Evolutionary conservation across 2,113 vertebrate genomes (phyloP).

Genomic region (Butorides virescens): DNA sequence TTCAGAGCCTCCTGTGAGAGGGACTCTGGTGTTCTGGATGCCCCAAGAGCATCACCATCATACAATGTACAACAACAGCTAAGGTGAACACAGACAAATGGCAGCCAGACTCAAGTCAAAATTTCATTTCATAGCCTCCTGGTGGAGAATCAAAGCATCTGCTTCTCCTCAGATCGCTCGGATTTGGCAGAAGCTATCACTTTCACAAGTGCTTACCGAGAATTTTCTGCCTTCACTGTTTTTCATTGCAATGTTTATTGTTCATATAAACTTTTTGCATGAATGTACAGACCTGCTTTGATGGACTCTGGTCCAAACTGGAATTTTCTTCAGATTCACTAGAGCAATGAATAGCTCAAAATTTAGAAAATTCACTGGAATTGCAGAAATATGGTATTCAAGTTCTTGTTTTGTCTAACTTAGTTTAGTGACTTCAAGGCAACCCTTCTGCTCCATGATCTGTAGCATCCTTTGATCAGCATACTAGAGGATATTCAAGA

Average conservation of each 20-base stretch:
- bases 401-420: not conserved
- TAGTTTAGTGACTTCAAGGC: not conserved
- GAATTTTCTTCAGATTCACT: not conserved
- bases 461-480: not conserved
- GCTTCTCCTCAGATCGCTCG: not conserved
- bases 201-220: not conserved
- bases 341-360: not conserved
- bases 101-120: not conserved
- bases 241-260: not conserved
- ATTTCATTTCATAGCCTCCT: conserved; percentile 14
- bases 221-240: not conserved
- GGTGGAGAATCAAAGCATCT: conserved; percentile 13
- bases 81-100: not conserved
- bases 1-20: not conserved
- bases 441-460: not conserved
- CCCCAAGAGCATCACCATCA: not conserved
- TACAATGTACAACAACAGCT: not conserved
- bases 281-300: not conserved
- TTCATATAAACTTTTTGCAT: not conserved
- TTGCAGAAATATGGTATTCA: not conserved
- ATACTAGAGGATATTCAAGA: not conserved
- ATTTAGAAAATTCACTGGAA: not conserved
- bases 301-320: not conserved
- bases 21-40: not conserved
- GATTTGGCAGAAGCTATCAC: not conserved